Base-by-base conservation (phyloP, 2,888 invertebrate genomes). In the Euzophera pinguis region DNA sequence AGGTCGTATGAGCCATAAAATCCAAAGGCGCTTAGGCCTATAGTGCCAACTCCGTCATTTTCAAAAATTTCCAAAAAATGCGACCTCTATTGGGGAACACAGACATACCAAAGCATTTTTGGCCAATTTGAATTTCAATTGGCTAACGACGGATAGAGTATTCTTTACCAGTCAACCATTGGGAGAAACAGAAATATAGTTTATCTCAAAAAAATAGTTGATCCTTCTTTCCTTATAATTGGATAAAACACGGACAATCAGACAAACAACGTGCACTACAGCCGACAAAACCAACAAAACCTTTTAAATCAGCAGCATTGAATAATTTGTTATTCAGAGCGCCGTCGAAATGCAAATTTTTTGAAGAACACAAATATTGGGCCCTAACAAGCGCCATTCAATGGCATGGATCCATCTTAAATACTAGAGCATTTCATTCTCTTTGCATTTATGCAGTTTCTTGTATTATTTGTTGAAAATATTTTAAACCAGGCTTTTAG, bases 361-460 rank as follows among this genome's bases (percentile, higher is more conserved):
- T 55, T 43, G 54, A 61, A 62, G 58, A 61, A 64, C 57, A 55
- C 58, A 67, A 66, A 67, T 65, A 67, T 64, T 57, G 62, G 55
- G 48, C 60, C 52, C 65, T 69, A 72, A 72, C 69, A 69, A 71
- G 69, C 63, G 63, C 63, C 51, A 66, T 71, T 68, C 67, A 65
- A 56, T 56, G 58, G 32, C 39, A 17, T 39, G 50, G 48, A 50
- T 39, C 53, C 35, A 22, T 48, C 32, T 55, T 55, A 50, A 52
- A 34, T 49, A 52, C 42, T 41, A 22, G 16, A 50, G 13, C 16
- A 13, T 39, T 37, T 39, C 14, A 39, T 38, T 48, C 22, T 34
- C 38, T 48, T 50, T 39, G 39, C 50, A 41, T 50, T 27, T 41
- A 48, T 38, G 38, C 39, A 39, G 39, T 39, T 39, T 39, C 39